Conservation (phyloP, 2,797 vertebrate genomes). For the Merluccius polli region DNA sequence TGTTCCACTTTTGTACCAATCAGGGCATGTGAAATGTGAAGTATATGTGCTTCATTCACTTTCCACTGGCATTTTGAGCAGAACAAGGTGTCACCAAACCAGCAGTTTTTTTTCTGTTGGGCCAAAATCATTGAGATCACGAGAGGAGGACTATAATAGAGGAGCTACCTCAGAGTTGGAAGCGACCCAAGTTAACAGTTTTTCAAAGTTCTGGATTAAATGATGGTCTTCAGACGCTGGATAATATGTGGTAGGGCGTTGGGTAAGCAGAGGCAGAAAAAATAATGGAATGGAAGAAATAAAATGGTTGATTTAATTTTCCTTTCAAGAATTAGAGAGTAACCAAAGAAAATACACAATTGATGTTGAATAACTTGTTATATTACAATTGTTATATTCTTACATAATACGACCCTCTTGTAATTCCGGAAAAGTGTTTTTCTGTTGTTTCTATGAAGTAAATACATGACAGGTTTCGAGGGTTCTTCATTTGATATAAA, state of each 20-base stretch:
- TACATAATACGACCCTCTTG: not conserved
- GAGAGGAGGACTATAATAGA: constrained; percentile 13
- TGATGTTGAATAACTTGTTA: not conserved
- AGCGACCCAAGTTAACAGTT: constrained; percentile 14
- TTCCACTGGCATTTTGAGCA: not conserved
- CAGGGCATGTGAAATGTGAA: constrained; percentile 4
- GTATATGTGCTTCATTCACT: constrained; percentile 13
- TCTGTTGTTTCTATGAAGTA: not conserved
- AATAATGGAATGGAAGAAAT: not conserved
- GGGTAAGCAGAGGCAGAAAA: constrained; percentile 64
- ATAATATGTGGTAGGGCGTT: constrained; percentile 72
- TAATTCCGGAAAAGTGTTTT: not conserved
- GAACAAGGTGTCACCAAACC: constrained; percentile 4
- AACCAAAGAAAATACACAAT: not conserved
- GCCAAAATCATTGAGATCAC: constrained; percentile 2
- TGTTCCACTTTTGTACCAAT: constrained; percentile 32
- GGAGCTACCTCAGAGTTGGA: not conserved
- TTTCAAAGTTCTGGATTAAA: constrained; percentile 37
- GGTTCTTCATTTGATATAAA: not conserved
- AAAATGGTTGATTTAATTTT: not conserved
- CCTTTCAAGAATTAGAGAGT: not conserved
- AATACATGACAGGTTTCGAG: not conserved
- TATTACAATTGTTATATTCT: not conserved
- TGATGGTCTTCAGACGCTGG: constrained; percentile 77
- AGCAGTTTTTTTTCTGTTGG: not conserved